phyloP scores from a whole-genome alignment of 1,140 invertebrate species.

The Apocrypta bakeri region DNA sequence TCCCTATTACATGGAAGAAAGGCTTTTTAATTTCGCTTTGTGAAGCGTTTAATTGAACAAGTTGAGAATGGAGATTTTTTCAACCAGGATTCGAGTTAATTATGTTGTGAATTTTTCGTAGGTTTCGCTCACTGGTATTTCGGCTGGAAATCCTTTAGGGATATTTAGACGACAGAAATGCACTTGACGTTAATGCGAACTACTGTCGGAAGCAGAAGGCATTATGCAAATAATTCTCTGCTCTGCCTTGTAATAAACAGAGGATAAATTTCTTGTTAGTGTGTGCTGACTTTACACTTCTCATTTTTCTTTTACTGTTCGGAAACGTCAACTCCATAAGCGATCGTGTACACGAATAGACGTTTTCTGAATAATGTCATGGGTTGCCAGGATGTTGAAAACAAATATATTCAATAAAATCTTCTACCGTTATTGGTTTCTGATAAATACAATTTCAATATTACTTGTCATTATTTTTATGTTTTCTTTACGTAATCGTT shows the following conservation, averaged over 20 bases:
- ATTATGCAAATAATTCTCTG: neutral
- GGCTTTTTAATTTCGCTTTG: constrained; percentile 11
- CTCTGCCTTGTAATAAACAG: neutral
- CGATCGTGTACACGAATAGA: neutral
- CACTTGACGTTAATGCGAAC: neutral
- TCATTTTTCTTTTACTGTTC: neutral
- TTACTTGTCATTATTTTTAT: no score
- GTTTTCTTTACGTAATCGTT: no score
- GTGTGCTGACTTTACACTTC: neutral
- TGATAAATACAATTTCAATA: no score
- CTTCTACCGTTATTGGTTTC: no score
- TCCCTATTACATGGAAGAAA: neutral
- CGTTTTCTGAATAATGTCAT: neutral
- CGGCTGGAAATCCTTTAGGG: neutral
- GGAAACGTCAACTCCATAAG: neutral
- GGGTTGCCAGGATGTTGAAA: no score
- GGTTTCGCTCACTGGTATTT: neutral
- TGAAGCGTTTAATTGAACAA: neutral
- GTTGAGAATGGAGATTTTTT: neutral
- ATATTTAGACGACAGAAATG: neutral
- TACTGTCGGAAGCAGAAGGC: neutral
- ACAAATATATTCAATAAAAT: no score
- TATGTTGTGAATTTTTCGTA: neutral
- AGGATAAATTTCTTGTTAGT: neutral
- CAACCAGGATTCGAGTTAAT: neutral